A percentile compares a stretch with the other conserved stretches of the same genome.
Conservation (phyloP, 92 coral and sea anemone genomes). For the Meandrina meandrites region DNA sequence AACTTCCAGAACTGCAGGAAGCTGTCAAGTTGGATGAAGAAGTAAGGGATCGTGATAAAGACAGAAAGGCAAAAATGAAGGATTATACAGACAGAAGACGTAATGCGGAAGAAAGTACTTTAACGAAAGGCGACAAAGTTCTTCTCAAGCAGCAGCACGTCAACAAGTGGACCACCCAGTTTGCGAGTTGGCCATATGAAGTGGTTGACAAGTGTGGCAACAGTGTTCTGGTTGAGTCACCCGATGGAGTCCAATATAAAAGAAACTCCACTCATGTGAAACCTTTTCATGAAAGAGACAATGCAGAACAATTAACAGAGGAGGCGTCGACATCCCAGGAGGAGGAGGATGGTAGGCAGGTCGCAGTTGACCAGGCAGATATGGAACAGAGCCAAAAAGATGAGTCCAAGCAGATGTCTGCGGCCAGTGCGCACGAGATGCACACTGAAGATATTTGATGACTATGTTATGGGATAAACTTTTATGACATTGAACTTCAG, state of each 20-base stretch:
- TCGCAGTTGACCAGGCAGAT: neutral
- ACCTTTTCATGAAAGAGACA: constrained; percentile 20
- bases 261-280: constrained; percentile 37
- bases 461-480: neutral
- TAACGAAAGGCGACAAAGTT: constrained; percentile 48
- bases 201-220: constrained; percentile 51
- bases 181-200: constrained; percentile 44
- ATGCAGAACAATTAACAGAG: neutral
- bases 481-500: neutral
- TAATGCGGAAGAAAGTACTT: constrained; percentile 24
- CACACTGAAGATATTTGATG: neutral
- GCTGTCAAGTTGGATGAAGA: constrained; percentile 41
- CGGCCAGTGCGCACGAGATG: neutral
- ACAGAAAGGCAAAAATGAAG: constrained; percentile 53
- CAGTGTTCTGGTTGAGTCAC: constrained; percentile 48
- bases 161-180: constrained; percentile 62
- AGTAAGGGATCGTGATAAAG: constrained; percentile 46
- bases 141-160: constrained; percentile 41
- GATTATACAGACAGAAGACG: constrained; percentile 45
- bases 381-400: neutral
- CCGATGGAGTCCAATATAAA: constrained; percentile 46
- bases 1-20: constrained; percentile 41
- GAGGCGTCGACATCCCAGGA: neutral
- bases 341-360: neutral
- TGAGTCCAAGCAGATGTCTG: neutral